These are phyloP conservation scores for Hyperoplus lanceolatus DNA, from an alignment of 2,797 vertebrate genomes.

Conservation along the genomic window DNA sequence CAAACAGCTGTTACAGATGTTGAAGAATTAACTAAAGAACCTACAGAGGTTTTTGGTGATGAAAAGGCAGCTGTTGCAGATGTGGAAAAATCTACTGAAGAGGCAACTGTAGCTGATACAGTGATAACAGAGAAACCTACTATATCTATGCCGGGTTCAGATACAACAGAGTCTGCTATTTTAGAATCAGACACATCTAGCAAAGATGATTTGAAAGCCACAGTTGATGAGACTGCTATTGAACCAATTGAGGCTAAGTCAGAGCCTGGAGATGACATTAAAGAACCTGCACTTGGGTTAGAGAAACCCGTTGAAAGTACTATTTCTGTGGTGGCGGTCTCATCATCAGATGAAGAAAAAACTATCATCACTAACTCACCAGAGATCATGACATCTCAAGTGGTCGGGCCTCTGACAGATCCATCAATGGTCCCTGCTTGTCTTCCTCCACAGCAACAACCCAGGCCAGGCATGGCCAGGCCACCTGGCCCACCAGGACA, in stretches of 20 bases:
- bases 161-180: constrained; percentile 24
- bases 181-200: constrained; percentile 36
- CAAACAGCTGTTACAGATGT: not conserved
- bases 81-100: constrained; percentile 25
- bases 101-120: constrained; percentile 9
- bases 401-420: constrained; percentile 20
- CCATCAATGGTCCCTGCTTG: constrained; percentile 37
- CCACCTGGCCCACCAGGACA: constrained; percentile 57
- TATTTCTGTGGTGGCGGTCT: constrained; percentile 11
- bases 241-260: constrained; percentile 25
- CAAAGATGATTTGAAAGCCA: constrained; percentile 28
- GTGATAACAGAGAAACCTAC: constrained; percentile 17
- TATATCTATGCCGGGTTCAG: not conserved
- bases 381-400: constrained; percentile 35
- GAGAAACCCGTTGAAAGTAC: constrained; percentile 41
- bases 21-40: not conserved
- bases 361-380: constrained; percentile 5
- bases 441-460: constrained; percentile 59
- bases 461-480: constrained; percentile 46
- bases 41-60: not conserved
- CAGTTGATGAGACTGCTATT: constrained; percentile 11
- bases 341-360: constrained; percentile 49
- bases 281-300: constrained; percentile 27
- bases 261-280: constrained; percentile 21
- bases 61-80: constrained; percentile 9